These are phyloP conservation scores for Phaethornis superciliosus DNA, from an alignment of 2,113 vertebrate genomes.

Conservation along the genomic window DNA sequence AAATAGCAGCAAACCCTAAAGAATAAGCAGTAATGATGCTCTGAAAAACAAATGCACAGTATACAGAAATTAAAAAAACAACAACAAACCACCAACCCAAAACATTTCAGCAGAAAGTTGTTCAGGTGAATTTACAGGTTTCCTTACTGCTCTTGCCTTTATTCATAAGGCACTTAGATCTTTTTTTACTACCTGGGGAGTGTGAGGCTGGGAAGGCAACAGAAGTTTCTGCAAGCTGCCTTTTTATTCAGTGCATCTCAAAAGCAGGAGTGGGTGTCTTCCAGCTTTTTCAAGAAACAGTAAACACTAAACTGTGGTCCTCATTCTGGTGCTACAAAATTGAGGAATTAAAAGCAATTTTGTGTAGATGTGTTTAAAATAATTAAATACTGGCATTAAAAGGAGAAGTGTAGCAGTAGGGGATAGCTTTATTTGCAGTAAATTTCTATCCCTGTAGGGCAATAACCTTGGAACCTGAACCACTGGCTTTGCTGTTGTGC, in stretches of 20 bases:
- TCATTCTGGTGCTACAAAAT: not conserved
- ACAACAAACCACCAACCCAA: not conserved
- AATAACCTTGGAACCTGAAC: not conserved
- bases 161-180: constrained; percentile 30
- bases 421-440: not conserved
- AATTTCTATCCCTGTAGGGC: not conserved
- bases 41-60: not conserved
- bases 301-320: not conserved
- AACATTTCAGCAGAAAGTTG: constrained; percentile 2
- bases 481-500: not conserved
- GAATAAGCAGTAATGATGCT: not conserved
- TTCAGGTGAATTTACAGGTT: not conserved
- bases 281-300: not conserved
- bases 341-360: not conserved
- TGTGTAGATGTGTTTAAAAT: not conserved
- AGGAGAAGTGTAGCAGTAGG: not conserved
- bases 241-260: constrained; percentile 1
- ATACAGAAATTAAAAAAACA: not conserved
- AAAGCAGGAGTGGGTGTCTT: constrained; percentile 35
- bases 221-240: constrained; percentile 16
- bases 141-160: not conserved
- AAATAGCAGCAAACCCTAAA: not conserved
- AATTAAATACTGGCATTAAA: not conserved
- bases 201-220: not conserved
- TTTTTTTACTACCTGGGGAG: not conserved